Base-by-base conservation (phyloP, 2,113 vertebrate species). In the Carettochelys insculpta region DNA sequence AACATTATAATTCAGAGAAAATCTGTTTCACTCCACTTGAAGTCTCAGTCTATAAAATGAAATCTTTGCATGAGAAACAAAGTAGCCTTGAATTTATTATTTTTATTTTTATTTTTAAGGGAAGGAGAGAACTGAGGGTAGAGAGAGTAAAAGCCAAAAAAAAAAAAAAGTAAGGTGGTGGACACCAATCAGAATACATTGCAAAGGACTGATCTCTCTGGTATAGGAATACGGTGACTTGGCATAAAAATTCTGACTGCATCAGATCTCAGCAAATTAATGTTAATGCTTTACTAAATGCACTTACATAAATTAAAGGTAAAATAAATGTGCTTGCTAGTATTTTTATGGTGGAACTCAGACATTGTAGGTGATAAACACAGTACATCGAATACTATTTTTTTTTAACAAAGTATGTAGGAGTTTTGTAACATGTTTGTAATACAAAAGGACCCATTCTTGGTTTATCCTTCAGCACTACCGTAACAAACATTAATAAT, bases 1-100 rank as follows among this genome's bases (percentile, higher is more conserved):
- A 77, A 92, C 90, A 92, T 92, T 45, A 88, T 4, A 48, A 43
- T 68, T 94, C 85, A 31, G n/a, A 86, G 61, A 80, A 92, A 90
- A 80, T 20, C 17, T 13, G 38, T 51, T 87, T 94, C 65, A 68
- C 84, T 47, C 31, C 47, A 38, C 50, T 79, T 52, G 43, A 83
- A 56, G 10, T 86, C 82, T 95, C 80, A 82, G 83, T 88, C 83
- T 41, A 86, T 75, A 77, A 73, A 91, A 94, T 31, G 1, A 85
- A 91, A 13, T 86, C 38, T 51, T 25, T 71, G 80, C 68, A 75
- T 41, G 52, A 31, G 65, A 91, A 85, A 53, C 71, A 90, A 50
- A 71, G 2, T n/a, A 48, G 31, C 65, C 71, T 83, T 54, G 76
- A 4, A 25, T 84, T 50, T 47, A 13, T 0, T 34, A 78, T 38